phyloP scores from a whole-genome alignment of 2,888 invertebrate genomes.

The Merodon equestris region DNA sequence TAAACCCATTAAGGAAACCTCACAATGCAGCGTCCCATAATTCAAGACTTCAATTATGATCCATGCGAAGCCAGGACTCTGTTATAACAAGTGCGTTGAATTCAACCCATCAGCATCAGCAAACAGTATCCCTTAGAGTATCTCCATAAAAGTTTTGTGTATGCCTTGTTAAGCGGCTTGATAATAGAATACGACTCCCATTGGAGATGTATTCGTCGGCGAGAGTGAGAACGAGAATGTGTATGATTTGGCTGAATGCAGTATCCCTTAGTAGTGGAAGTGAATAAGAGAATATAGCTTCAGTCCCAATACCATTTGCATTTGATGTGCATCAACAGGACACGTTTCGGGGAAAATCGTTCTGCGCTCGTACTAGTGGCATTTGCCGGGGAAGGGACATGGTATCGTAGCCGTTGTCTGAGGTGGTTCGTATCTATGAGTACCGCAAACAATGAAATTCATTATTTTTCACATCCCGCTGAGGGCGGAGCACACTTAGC shows the following conservation, averaged over 20 bases:
- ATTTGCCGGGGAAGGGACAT: no score
- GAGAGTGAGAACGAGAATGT: no score
- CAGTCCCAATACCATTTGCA: no score
- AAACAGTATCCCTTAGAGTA: not conserved
- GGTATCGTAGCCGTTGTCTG: not conserved
- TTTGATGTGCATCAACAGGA: no score
- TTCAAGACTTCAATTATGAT: conserved; percentile 39
- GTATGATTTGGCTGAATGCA: no score
- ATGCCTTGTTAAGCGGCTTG: conserved; percentile 17
- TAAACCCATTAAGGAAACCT: conserved; percentile 59
- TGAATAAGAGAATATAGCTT: no score
- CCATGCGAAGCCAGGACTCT: conserved; percentile 5
- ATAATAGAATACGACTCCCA: conserved; percentile 19
- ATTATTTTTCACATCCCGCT: conserved; percentile 68
- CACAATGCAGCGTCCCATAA: conserved; percentile 44
- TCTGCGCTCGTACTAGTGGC: no score
- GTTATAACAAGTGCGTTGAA: conserved; percentile 34
- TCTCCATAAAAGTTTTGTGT: conserved; percentile 6
- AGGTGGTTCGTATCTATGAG: conserved; percentile 70
- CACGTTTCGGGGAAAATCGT: no score
- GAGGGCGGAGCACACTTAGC: no score
- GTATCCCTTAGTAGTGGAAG: no score
- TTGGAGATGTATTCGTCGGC: no score
- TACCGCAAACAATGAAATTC: conserved; percentile 71
- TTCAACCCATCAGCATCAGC: no score